Base-by-base conservation (phyloP, 2,113 vertebrate species). In the Carassius carassius region DNA sequence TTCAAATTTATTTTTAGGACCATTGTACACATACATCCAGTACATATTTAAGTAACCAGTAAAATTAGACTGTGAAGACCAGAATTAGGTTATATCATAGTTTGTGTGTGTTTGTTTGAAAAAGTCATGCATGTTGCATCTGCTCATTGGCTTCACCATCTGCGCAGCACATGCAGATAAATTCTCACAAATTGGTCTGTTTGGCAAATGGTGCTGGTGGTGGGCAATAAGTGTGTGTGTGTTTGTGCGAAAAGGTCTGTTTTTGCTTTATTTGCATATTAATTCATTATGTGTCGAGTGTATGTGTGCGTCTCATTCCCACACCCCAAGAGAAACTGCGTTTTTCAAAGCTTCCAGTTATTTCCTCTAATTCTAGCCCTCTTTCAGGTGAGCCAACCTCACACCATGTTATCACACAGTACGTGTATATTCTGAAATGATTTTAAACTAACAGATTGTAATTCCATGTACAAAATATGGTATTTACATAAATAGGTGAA, bases 401-500 rank as follows among this genome's bases (percentile, higher is more conserved):
- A 6, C 65, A 29, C 3, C 4, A 2, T 29, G 17, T 74, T 14
- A n/a, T 76, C 35, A 51, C n/a, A 32, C 63, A 17, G n/a, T 19
- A 41, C 41, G 17, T 6, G 8, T 5, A 49, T 49, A 60, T 41
- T 47, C 44, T 67, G 4, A 69, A 69, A 25, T 51, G 23, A 51
- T 63, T 62, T 25, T 65, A 72, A 58, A 56, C 75, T 73, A 84
- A 80, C 47, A 69, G 54, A 77, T 76, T 73, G 77, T 75, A 81
- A 84, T 85, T 72, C 81, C 32, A n/a, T 11, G 72, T 75, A 87
- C 83, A 86, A 79, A 88, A 87, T 41, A 19, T 75, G 41, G 23
- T 78, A 86, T 90, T 84, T 87, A 78, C 84, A 78, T 86, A 82
- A 87, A 85, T 25, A 84, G 82, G 65, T 7, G n/a, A 78, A 76